Percentiles rank a stretch among this genome's conserved stretches.
Evolutionary conservation across 92 coral and sea anemone genomes (phyloP).

Genomic region (Heteractis magnifica): DNA sequence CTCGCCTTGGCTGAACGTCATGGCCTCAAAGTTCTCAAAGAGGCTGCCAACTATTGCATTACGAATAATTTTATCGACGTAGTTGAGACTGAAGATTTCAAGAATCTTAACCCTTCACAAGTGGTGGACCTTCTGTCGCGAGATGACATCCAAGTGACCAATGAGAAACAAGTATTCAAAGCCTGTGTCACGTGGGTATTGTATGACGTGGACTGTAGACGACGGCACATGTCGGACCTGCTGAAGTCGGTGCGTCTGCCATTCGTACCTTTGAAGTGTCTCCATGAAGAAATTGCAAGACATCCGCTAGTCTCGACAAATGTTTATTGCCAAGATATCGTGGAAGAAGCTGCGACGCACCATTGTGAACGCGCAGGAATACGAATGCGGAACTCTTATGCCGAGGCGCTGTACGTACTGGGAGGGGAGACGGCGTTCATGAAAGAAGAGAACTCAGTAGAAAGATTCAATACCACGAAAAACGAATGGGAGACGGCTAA

Average conservation of each 20-base stretch:
- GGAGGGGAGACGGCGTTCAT: slow-evolving; percentile 98
- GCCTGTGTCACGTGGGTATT: slow-evolving; percentile 83
- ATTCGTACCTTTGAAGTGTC: slow-evolving; percentile 77
- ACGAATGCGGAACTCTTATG: slow-evolving; percentile 87
- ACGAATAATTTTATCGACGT: slow-evolving; percentile 72
- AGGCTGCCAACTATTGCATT: slow-evolving; percentile 70
- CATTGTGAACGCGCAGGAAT: slow-evolving; percentile 90
- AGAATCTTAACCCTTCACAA: slow-evolving; percentile 55
- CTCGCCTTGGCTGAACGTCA: slow-evolving; percentile 87
- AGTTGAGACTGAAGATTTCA: slow-evolving; percentile 77
- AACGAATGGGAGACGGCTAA: slow-evolving; percentile 79
- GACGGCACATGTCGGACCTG: slow-evolving; percentile 65
- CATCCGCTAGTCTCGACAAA: slow-evolving; percentile 68
- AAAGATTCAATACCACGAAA: slow-evolving; percentile 68
- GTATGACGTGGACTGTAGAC: slow-evolving; percentile 47
- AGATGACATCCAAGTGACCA: slow-evolving; percentile 65
- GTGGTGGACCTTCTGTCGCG: slow-evolving; percentile 65
- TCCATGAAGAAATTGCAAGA: slow-evolving; percentile 58
- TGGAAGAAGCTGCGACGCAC: slow-evolving; percentile 79
- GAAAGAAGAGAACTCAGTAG: slow-evolving; percentile 89
- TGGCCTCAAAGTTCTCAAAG: slow-evolving; percentile 69
- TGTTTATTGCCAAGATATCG: slow-evolving; percentile 74
- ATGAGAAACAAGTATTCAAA: slow-evolving; percentile 70
- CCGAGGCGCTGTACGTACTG: slow-evolving; percentile 73
- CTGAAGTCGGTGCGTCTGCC: slow-evolving; percentile 74